These are phyloP conservation scores for Zosterops pallidus DNA, from an alignment of 2,113 vertebrate genomes.

Conservation along the genomic window DNA sequence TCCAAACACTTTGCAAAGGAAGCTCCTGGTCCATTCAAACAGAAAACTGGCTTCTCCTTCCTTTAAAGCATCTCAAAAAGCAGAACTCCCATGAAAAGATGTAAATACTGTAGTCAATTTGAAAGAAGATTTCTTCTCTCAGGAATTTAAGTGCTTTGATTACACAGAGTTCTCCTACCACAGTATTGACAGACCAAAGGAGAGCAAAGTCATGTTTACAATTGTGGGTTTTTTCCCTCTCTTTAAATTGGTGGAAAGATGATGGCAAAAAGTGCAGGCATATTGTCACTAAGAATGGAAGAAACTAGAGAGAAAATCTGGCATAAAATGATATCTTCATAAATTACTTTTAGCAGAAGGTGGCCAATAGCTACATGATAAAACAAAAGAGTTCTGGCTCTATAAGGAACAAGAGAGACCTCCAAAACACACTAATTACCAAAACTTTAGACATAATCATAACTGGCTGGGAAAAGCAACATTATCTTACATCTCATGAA, in stretches of 20 bases:
- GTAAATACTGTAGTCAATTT: not conserved
- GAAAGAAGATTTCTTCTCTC: not conserved
- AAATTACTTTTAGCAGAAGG: conserved; percentile 47
- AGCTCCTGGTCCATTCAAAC: not conserved
- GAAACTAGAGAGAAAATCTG: conserved; percentile 39
- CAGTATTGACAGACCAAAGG: not conserved
- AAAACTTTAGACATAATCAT: conserved; percentile 41
- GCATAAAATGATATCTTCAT: conserved; percentile 48
- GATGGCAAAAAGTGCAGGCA: conserved; percentile 14
- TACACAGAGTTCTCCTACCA: not conserved
- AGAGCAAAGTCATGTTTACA: not conserved
- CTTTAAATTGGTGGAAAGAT: conserved; percentile 32
- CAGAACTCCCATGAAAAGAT: not conserved
- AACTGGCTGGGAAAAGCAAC: conserved; percentile 47
- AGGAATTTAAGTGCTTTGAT: not conserved
- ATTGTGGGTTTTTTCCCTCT: rapidly evolving
- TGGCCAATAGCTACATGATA: conserved; percentile 14
- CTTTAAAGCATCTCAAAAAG: not conserved
- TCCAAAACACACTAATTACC: conserved; percentile 42
- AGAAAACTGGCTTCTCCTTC: not conserved
- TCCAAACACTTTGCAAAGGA: not conserved
- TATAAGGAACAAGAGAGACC: conserved; percentile 30
- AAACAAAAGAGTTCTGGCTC: conserved; percentile 50
- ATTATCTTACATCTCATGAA: conserved; percentile 35
- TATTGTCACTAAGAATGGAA: not conserved